Evolutionary conservation across 1,140 invertebrate species (phyloP).

Genomic region (Drosophila malerkotliana): DNA sequence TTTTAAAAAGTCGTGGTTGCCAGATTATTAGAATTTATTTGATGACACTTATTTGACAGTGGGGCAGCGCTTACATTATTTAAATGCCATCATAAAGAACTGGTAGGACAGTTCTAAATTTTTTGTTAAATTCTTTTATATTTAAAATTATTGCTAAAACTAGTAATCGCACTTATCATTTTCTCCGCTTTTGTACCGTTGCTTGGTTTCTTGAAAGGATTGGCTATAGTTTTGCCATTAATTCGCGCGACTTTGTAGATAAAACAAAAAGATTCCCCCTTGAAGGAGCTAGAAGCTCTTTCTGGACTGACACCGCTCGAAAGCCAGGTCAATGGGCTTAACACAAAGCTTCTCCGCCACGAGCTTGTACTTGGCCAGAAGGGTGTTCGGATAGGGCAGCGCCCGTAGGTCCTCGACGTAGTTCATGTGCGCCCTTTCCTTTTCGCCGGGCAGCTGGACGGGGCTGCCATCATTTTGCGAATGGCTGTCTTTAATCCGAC

Average conservation of each 20-base stretch:
- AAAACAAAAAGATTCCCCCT: neutral
- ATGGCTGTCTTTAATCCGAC: conserved; percentile 13
- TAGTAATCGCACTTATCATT: too few relatives aligned
- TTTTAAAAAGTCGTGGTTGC: neutral
- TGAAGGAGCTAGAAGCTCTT: conserved; percentile 4
- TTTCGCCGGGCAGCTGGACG: conserved; percentile 33
- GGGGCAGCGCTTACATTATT: too few relatives aligned
- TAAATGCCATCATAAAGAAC: too few relatives aligned
- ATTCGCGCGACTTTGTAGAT: too few relatives aligned
- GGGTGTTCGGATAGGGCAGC: conserved; percentile 27
- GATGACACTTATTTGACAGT: too few relatives aligned
- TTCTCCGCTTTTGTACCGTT: too few relatives aligned
- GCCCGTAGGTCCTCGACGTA: conserved; percentile 42
- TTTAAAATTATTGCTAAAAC: too few relatives aligned
- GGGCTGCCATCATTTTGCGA: neutral
- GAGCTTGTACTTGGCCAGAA: conserved; percentile 35
- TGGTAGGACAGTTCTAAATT: too few relatives aligned
- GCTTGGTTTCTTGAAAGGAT: too few relatives aligned
- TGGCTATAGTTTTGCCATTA: too few relatives aligned
- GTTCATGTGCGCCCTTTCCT: conserved; percentile 42
- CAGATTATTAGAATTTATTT: neutral
- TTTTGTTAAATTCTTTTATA: too few relatives aligned
- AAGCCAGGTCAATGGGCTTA: conserved; percentile 41
- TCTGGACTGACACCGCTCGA: conserved; percentile 3
- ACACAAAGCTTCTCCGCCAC: conserved; percentile 33